These are phyloP conservation scores for Cheumatopsyche charites DNA, from an alignment of 1,140 invertebrate species.

Conservation along the genomic window DNA sequence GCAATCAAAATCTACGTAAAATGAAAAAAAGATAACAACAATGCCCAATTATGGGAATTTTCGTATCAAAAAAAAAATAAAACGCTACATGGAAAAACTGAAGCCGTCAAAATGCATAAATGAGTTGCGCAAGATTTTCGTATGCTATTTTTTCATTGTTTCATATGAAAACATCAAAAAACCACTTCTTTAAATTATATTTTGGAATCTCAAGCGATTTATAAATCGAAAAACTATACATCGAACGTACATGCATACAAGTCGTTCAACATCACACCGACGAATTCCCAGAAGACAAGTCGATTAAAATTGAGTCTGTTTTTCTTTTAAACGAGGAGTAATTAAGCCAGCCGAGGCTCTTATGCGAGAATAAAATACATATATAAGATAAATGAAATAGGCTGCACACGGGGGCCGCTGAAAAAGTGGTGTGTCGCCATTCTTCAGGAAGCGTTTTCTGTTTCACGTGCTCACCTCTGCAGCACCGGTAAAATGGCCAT, in stretches of 20 bases:
- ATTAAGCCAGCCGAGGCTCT: neutral
- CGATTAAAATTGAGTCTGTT: neutral
- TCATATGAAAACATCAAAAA: neutral
- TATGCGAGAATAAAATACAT: neutral
- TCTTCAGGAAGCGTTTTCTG: constrained; percentile 9
- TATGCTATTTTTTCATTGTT: constrained; percentile 12
- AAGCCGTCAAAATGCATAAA: neutral
- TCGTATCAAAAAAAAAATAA: neutral
- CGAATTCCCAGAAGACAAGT: neutral
- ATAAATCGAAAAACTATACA: neutral
- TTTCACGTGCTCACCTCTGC: neutral
- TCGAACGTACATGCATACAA: no score
- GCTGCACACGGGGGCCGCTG: neutral
- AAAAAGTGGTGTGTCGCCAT: constrained; percentile 2
- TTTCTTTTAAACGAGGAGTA: neutral
- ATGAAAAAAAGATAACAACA: no score
- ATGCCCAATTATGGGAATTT: constrained; percentile 7
- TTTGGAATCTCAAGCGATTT: neutral
- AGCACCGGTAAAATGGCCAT: neutral
- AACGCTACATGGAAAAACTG: neutral
- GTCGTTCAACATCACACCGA: no score
- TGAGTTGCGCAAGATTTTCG: neutral
- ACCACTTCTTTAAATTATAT: neutral
- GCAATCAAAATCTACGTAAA: no score
- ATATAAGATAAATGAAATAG: neutral